These are phyloP conservation scores for Leptarthrus brevirostris DNA, from an alignment of 2,888 invertebrate species.

Conservation along the genomic window DNA sequence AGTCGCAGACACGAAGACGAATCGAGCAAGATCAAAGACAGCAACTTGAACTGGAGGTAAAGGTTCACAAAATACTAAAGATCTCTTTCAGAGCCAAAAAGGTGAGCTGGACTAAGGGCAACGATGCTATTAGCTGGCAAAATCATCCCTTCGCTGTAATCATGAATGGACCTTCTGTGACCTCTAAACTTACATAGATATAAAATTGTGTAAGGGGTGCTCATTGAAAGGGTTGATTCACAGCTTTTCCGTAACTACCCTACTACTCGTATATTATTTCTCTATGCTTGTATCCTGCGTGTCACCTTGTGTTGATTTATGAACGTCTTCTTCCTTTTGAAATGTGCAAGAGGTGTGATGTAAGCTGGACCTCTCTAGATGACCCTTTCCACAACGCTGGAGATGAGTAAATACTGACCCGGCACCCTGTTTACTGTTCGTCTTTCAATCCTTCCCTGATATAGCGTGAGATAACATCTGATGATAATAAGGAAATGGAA, in stretches of 20 bases:
- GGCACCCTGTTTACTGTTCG: neutral
- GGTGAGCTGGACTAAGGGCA: constrained; percentile 21
- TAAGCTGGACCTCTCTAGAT: constrained; percentile 32
- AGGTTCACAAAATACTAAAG: neutral
- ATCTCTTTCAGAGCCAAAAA: neutral
- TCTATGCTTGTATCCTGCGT: neutral
- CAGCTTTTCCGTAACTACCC: constrained; percentile 5
- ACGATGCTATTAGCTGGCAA: constrained; percentile 34
- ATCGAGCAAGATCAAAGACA: constrained; percentile 22
- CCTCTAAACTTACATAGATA: constrained; percentile 7
- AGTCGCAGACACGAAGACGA: constrained; percentile 24
- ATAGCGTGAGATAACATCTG: constrained; percentile 28
- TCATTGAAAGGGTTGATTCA: too few relatives aligned
- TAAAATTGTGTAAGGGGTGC: constrained; percentile 2
- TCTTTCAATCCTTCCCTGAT: neutral
- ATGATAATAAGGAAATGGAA: constrained; percentile 34
- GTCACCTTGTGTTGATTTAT: constrained; percentile 37
- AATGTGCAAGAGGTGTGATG: constrained; percentile 40
- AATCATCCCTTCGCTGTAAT: constrained; percentile 21
- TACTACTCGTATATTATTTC: constrained; percentile 10
- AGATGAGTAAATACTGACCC: constrained; percentile 33
- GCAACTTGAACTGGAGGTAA: constrained; percentile 3
- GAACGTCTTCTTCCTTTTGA: constrained; percentile 29
- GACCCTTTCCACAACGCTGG: constrained; percentile 15
- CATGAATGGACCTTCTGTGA: constrained; percentile 37